Conservation (phyloP, 2,797 vertebrate species). For the Oryzias dopingdopingensis region DNA sequence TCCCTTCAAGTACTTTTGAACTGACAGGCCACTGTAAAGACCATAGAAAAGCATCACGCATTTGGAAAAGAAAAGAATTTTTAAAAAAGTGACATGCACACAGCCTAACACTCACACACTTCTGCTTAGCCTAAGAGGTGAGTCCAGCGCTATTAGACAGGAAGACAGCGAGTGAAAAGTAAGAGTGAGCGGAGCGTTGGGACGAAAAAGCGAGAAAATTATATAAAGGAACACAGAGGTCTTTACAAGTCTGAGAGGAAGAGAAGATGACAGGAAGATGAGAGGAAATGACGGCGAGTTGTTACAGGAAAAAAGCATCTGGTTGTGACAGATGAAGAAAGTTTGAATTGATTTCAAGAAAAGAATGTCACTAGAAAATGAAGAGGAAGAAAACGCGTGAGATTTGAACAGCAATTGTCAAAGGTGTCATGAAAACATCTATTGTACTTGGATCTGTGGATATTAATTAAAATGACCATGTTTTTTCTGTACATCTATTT, state of each 20-base stretch:
- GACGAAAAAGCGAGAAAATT: conserved; percentile 33
- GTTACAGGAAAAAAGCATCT: not conserved
- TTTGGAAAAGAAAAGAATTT: not conserved
- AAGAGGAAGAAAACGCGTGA: too few relatives aligned
- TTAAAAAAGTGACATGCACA: conserved; percentile 24
- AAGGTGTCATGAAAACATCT: too few relatives aligned
- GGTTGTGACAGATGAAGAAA: conserved; percentile 6
- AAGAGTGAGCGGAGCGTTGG: conserved; percentile 37
- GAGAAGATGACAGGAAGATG: not conserved
- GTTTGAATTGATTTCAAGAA: not conserved
- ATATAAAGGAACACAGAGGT: conserved; percentile 43
- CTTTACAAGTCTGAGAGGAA: conserved; percentile 35
- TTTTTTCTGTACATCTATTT: too few relatives aligned
- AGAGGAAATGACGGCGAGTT: conserved; percentile 16
- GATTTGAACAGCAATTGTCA: too few relatives aligned
- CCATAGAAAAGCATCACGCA: conserved; percentile 18
- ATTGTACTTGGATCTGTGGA: too few relatives aligned
- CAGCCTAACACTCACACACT: conserved; percentile 4
- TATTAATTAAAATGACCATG: too few relatives aligned
- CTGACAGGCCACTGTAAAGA: too few relatives aligned
- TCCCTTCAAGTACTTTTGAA: too few relatives aligned
- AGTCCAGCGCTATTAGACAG: conserved; percentile 56
- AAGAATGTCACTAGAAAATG: not conserved
- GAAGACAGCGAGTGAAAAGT: conserved; percentile 46
- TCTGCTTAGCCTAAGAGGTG: conserved; percentile 48